Conservation (phyloP, 2,797 vertebrate species). For the Monodelphis domestica region DNA sequence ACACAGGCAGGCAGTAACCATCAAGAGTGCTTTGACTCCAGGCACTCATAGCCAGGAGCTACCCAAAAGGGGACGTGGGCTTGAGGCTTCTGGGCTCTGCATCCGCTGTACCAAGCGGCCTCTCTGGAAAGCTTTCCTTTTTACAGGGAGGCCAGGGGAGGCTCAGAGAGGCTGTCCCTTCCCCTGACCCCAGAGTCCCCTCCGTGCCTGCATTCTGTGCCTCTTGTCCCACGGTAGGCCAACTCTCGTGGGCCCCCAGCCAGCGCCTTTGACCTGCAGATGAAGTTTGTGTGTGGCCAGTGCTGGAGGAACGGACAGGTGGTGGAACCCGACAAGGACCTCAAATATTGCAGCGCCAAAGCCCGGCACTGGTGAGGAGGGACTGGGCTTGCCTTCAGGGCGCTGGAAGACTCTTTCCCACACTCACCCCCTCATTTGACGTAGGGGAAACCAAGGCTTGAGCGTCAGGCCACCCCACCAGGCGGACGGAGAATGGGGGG, state of each 20-base stretch:
- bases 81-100: too few relatives aligned
- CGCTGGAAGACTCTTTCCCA: not conserved
- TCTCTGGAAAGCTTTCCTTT: not conserved
- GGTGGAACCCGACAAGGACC: constrained; percentile 92
- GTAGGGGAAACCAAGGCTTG: not conserved
- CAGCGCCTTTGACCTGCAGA: constrained; percentile 89
- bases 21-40: not conserved
- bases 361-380: constrained; percentile 91
- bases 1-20: not conserved
- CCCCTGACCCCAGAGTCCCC: not conserved
- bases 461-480: too few relatives aligned
- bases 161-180: not conserved
- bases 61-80: not conserved
- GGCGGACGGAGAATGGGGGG: too few relatives aligned
- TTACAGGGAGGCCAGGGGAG: not conserved
- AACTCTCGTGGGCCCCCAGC: constrained; percentile 78
- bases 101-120: not conserved
- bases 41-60: not conserved
- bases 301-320: constrained; percentile 92
- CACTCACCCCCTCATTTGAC: not conserved
- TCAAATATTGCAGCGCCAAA: constrained; percentile 94
- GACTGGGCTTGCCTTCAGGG: not conserved
- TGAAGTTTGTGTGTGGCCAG: constrained; percentile 95
- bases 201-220: not conserved
- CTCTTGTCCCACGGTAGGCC: not conserved